These are phyloP conservation scores for Drosophila bocqueti DNA, from an alignment of 1,140 invertebrate genomes.

Conservation along the genomic window DNA sequence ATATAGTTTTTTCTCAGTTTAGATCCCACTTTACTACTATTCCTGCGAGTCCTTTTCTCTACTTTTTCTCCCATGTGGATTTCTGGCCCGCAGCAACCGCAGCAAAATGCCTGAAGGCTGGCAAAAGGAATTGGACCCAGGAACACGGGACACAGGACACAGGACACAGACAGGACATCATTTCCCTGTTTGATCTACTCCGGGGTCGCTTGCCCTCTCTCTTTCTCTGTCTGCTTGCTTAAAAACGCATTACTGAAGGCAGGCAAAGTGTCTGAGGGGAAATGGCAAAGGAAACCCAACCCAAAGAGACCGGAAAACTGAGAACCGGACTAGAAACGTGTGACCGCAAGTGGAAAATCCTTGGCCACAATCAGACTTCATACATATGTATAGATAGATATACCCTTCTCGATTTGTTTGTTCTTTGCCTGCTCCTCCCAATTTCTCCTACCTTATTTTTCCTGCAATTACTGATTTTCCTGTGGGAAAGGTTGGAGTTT, in stretches of 20 bases:
- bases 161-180: constrained; percentile 48
- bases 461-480: constrained; percentile 22
- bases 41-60: constrained; percentile 7
- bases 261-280: not conserved
- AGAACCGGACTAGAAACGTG: not conserved
- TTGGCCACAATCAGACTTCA: constrained; percentile 56
- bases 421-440: constrained; percentile 2
- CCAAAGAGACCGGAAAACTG: constrained; percentile 17
- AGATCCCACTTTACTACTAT: not conserved
- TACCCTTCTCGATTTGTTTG: constrained; percentile 6
- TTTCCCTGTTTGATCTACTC: constrained; percentile 66
- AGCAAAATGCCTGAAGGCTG: constrained; percentile 49
- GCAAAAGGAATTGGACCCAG: constrained; percentile 22
- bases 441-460: constrained; percentile 15
- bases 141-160: constrained; percentile 9
- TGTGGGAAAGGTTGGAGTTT: not conserved
- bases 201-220: not conserved
- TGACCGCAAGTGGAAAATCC: constrained; percentile 73
- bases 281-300: constrained; percentile 33
- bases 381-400: constrained; percentile 9
- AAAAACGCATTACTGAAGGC: constrained; percentile 67
- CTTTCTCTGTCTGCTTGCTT: constrained; percentile 47
- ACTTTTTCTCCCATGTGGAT: constrained; percentile 17
- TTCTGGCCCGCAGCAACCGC: constrained; percentile 45
- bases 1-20: not conserved